Evolutionary conservation across 2,797 vertebrate species (phyloP).

Genomic region (Artibeus lituratus): DNA sequence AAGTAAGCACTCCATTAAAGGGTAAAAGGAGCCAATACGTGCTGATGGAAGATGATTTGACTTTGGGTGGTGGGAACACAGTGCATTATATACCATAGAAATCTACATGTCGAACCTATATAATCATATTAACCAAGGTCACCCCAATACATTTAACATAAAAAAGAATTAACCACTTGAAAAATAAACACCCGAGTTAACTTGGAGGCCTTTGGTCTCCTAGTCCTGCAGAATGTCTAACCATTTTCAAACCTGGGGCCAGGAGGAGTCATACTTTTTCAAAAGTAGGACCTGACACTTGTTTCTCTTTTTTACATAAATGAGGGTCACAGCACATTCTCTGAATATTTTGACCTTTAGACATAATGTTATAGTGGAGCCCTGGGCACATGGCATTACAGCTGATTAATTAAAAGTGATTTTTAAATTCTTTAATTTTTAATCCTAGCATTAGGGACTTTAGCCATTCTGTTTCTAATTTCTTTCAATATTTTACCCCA

Average conservation of each 20-base stretch:
- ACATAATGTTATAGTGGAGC: not conserved
- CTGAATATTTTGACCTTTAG: not conserved
- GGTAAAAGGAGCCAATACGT: not conserved
- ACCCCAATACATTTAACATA: not conserved
- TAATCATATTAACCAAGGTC: not conserved
- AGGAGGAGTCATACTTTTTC: not conserved
- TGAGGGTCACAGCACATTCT: not conserved
- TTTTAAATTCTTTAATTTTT: slow-evolving; percentile 39
- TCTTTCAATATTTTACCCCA: not conserved
- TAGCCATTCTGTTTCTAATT: not conserved
- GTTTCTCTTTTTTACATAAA: not conserved
- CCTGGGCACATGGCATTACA: not conserved
- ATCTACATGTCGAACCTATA: not conserved
- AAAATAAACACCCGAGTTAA: not conserved
- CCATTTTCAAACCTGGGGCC: not conserved
- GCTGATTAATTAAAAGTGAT: not conserved
- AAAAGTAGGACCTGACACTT: not conserved
- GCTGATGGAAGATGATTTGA: not conserved
- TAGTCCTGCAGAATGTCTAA: not conserved
- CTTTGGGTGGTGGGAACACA: not conserved
- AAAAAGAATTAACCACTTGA: not conserved
- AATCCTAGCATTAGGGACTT: not conserved
- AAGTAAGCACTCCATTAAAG: not conserved
- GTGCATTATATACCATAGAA: not conserved
- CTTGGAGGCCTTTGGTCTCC: not conserved